Conservation (phyloP, 2,888 invertebrate genomes). For the Aricia artaxerxes region DNA sequence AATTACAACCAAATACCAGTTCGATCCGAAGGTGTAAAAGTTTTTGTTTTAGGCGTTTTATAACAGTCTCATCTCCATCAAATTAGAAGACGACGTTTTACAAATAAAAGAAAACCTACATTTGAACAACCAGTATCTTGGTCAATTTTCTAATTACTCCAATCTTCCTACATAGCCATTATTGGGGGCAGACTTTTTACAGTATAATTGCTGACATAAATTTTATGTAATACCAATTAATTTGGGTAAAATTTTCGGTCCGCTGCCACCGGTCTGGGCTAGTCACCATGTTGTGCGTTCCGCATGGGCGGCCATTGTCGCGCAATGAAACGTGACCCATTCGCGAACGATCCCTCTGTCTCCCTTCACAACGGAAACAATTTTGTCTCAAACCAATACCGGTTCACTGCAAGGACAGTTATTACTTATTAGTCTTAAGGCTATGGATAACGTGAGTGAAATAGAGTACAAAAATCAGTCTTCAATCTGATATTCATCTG, state of each 20-base stretch:
- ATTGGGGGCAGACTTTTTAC: constrained; percentile 23
- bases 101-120: background rate
- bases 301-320: constrained; percentile 65
- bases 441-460: background rate
- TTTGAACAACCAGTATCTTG: constrained; percentile 8
- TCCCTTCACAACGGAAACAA: constrained; percentile 53
- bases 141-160: background rate
- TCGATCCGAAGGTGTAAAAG: no score
- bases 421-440: background rate
- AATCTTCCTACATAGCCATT: constrained; percentile 16
- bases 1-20: no score
- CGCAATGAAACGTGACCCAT: constrained; percentile 68
- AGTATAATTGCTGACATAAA: constrained; percentile 32
- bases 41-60: no score
- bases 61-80: no score
- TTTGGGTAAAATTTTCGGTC: constrained; percentile 36
- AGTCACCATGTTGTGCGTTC: constrained; percentile 51
- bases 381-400: constrained; percentile 44
- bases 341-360: constrained; percentile 55
- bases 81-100: background rate
- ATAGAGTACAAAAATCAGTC: background rate
- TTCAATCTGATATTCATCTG: background rate
- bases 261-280: constrained; percentile 44
- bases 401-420: constrained; percentile 34
- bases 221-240: constrained; percentile 49